These are phyloP conservation scores for Drosophila testacea DNA, from an alignment of 2,888 invertebrate genomes.

Conservation along the genomic window DNA sequence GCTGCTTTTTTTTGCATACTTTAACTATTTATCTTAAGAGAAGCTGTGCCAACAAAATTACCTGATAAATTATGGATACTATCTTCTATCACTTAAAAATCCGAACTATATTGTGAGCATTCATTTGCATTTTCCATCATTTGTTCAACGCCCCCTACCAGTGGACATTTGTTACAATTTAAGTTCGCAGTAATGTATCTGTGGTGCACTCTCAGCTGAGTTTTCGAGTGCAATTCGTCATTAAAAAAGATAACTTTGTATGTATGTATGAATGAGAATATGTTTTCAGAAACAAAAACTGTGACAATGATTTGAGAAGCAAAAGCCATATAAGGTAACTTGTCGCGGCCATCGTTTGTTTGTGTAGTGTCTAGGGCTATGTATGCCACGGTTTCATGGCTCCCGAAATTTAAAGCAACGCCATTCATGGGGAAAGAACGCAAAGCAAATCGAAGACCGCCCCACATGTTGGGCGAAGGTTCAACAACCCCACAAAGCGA, in stretches of 20 bases:
- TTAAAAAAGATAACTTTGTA: slow-evolving; percentile 4
- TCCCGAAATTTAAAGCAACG: slow-evolving; percentile 59
- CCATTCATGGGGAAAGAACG: slow-evolving; percentile 54
- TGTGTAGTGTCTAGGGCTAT: slow-evolving; percentile 6
- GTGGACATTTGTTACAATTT: no score
- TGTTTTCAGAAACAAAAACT: slow-evolving; percentile 11
- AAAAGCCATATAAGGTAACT: slow-evolving; percentile 55
- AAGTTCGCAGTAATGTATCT: no score
- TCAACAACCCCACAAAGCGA: slow-evolving; percentile 44
- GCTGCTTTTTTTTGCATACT: no score
- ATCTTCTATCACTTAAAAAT: no score
- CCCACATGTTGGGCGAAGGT: slow-evolving; percentile 55
- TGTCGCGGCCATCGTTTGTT: slow-evolving; percentile 4
- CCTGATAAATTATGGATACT: no score
- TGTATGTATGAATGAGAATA: slow-evolving; percentile 1
- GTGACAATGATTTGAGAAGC: slow-evolving; percentile 53
- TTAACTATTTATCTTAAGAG: no score
- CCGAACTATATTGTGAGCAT: no score
- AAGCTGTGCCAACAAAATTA: no score
- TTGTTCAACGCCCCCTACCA: no score
- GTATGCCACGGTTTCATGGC: slow-evolving; percentile 43
- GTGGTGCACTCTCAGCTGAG: not conserved
- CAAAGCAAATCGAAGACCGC: slow-evolving; percentile 41
- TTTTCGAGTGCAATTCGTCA: slow-evolving; percentile 44
- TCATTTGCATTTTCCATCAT: no score